Conservation (phyloP, 2,888 invertebrate species). For the Chromoteleia sp. region DNA sequence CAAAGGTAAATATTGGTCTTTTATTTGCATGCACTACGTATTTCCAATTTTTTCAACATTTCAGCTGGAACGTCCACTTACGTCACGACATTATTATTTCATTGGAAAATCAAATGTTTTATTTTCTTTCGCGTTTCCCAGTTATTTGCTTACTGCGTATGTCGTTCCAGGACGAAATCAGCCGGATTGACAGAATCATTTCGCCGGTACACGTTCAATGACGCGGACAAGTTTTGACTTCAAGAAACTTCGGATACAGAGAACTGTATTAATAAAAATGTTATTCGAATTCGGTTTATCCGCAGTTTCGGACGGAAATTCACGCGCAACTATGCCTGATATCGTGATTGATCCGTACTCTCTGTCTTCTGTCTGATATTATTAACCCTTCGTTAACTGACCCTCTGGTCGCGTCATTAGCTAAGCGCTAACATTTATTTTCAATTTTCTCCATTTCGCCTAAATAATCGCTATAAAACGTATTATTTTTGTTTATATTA, state of each 20-base stretch:
- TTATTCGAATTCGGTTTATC: constrained; percentile 13
- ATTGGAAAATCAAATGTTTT: background rate
- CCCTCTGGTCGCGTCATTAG: no score
- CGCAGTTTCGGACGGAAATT: constrained; percentile 6
- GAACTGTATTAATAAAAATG: constrained; percentile 8
- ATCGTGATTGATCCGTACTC: no score
- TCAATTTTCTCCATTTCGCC: no score
- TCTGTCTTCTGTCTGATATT: no score
- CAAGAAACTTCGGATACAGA: background rate
- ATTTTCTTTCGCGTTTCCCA: background rate
- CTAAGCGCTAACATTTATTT: no score
- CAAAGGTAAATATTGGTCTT: no score
- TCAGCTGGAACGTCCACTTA: background rate
- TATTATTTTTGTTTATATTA: no score
- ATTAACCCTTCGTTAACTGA: no score
- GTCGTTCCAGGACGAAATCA: background rate
- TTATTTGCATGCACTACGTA: no score
- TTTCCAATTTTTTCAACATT: background rate
- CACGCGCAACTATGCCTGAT: no score
- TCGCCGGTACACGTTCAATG: background rate
- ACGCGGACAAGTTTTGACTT: constrained; percentile 11
- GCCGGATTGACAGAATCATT: constrained; percentile 5
- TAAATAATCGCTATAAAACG: no score
- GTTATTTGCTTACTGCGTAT: background rate
- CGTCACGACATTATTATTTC: background rate